These are phyloP conservation scores for Hiodon tergisus DNA, from an alignment of 2,113 vertebrate species.

Conservation along the genomic window DNA sequence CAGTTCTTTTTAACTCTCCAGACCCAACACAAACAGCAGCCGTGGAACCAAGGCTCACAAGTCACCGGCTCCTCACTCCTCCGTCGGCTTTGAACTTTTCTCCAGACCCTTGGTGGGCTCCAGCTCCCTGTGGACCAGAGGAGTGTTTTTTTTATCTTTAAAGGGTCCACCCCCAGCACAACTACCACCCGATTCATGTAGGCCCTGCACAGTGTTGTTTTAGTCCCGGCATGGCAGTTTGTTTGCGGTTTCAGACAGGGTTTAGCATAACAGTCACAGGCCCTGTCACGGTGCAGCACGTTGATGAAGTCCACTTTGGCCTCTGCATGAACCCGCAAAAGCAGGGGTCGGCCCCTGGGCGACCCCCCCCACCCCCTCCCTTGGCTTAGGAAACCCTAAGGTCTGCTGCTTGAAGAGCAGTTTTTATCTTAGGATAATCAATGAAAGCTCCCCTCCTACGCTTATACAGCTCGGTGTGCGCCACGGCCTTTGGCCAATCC, in stretches of 20 bases:
- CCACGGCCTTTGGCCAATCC: too few species aligned
- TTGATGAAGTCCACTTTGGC: constrained; percentile 19
- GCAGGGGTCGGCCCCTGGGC: constrained; percentile 13
- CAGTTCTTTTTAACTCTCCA: too few species aligned
- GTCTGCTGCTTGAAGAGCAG: constrained; percentile 1
- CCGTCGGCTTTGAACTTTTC: constrained; percentile 25
- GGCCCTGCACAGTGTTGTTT: constrained; percentile 24
- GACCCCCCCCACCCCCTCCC: not conserved
- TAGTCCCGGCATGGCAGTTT: constrained; percentile 20
- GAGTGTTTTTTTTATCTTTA: constrained; percentile 18
- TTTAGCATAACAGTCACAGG: constrained; percentile 25
- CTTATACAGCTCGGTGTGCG: too few species aligned
- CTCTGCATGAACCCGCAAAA: constrained; percentile 24
- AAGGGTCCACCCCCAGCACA: constrained; percentile 16
- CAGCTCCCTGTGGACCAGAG: constrained; percentile 8
- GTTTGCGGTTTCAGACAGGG: constrained; percentile 26
- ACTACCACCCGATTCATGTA: too few species aligned
- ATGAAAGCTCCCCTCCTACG: too few species aligned
- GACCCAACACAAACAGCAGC: too few species aligned
- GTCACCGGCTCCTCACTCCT: not conserved
- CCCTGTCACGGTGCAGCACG: constrained; percentile 17
- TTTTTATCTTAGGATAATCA: not conserved
- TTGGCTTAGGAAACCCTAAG: too few species aligned
- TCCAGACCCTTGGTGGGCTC: constrained; percentile 23
- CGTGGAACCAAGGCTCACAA: too few species aligned